Conservation (phyloP, 1,140 invertebrate species). For the Drosophila takahashii region DNA sequence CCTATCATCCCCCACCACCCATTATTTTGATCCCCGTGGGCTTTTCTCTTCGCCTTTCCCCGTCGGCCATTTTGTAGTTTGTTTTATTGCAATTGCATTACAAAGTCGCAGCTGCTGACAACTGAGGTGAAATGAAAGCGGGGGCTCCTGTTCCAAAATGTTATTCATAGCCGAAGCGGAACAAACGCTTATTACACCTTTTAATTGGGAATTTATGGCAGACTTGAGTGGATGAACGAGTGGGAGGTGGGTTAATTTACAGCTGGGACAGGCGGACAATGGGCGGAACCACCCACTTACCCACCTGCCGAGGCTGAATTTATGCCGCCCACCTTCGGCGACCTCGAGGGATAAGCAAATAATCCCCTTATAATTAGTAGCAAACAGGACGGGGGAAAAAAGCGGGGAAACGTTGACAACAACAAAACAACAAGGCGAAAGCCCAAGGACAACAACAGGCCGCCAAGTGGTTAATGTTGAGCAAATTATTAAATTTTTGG, state of each 20-base stretch:
- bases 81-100: slow-evolving; percentile 71
- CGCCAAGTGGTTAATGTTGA: slow-evolving; percentile 73
- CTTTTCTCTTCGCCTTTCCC: not conserved
- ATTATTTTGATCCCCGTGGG: slow-evolving; percentile 1
- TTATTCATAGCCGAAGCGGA: slow-evolving; percentile 63
- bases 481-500: slow-evolving; percentile 71
- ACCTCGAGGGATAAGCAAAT: slow-evolving; percentile 66
- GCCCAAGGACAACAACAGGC: slow-evolving; percentile 17
- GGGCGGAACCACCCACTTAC: not conserved
- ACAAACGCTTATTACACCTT: slow-evolving; percentile 73
- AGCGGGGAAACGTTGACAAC: slow-evolving; percentile 45
- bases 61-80: slow-evolving; percentile 47
- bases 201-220: slow-evolving; percentile 69
- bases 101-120: slow-evolving; percentile 60
- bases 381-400: slow-evolving; percentile 36
- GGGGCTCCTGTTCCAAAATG: slow-evolving; percentile 30
- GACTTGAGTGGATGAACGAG: slow-evolving; percentile 6
- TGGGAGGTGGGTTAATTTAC: slow-evolving; percentile 43
- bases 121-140: slow-evolving; percentile 12
- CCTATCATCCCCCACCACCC: not conserved
- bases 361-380: slow-evolving; percentile 73
- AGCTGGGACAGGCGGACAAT: slow-evolving; percentile 19
- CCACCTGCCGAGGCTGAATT: slow-evolving; percentile 20
- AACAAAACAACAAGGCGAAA: slow-evolving; percentile 23
- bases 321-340: slow-evolving; percentile 51